Evolutionary conservation across 2,888 invertebrate genomes (phyloP), one percentile per base, ranked within the genome.

Genomic region (Rhopalosiphum nymphaeae): DNA sequence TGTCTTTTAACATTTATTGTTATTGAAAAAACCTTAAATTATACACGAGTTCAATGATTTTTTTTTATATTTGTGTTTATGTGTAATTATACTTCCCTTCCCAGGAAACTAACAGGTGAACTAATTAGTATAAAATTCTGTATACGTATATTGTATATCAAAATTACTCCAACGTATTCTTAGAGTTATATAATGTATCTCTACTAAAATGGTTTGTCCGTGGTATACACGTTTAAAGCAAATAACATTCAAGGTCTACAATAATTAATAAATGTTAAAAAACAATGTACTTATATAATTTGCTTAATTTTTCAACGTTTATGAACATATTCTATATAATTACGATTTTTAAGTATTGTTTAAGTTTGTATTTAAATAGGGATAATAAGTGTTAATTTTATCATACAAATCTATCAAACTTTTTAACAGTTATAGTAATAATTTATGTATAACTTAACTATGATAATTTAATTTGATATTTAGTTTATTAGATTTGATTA

Each of bases 21-120:
- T 36, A 78, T 78, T 36, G 78, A 2, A 36, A 16, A 21, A 36
- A 78, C 21, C 9, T 36, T 5, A 78, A 78, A 11, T 42, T 78
- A 78, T 85, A 26, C 11, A 85, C 26, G 44, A 85, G 85, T 85
- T 85, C 85, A 85, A 85, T 44, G 85, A 85, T 85, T 85, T 85
- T 85, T 44, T 16, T 44, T 44, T 26, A 85, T 21, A 78, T 44
- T 85, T 26, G 26, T 44, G 25, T 85, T 44, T 26, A 85, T 36
- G 85, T 85, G 44, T 85, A 85, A 85, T 85, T 85, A 85, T 44
- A 25, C 44, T 85, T 85, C 44, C 44, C 44, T 44, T 44, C 13
- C 44, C 44, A 13, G 36, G 26, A 85, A 85, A 85, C 26, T 26
- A 26, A 44, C 29, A 78, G 36, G 21, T 44, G 44, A 85, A 85